Evolutionary conservation across 2,888 invertebrate species (phyloP).

Genomic region (Eilema depressum): DNA sequence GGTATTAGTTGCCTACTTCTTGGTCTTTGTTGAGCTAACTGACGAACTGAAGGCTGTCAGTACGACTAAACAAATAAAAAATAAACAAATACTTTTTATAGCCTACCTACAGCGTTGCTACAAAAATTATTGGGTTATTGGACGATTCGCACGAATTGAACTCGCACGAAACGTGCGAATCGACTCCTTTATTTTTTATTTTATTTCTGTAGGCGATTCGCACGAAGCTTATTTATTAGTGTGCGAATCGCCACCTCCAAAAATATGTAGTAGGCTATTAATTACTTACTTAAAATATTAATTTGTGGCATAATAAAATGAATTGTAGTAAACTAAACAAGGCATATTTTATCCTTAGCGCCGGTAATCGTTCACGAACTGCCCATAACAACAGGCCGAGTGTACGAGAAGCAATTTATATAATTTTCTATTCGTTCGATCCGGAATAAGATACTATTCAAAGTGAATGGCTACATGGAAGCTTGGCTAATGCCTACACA

Average conservation of each 20-base stretch:
- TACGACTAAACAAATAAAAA: background rate
- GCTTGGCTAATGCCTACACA: constrained; percentile 71
- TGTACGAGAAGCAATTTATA: constrained; percentile 77
- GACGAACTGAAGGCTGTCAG: no score
- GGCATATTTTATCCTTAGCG: constrained; percentile 50
- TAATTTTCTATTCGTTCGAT: constrained; percentile 77
- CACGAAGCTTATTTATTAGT: no score
- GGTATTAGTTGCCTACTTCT: no score
- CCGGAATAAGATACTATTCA: constrained; percentile 70
- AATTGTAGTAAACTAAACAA: constrained; percentile 53
- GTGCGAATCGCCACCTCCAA: no score
- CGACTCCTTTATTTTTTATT: no score
- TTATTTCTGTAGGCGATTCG: no score
- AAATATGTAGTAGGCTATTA: no score
- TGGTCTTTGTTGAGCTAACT: no score
- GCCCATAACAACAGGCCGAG: constrained; percentile 57
- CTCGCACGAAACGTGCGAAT: no score
- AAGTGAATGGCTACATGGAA: constrained; percentile 69
- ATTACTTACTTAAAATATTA: background rate
- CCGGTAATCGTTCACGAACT: constrained; percentile 70
- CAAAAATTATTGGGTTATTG: no score
- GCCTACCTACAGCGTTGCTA: background rate
- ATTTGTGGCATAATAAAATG: constrained; percentile 32
- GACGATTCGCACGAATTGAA: no score
- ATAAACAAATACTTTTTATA: background rate